Base-by-base conservation (phyloP, 2,113 vertebrate genomes). In the Forbesichthys agassizii region DNA sequence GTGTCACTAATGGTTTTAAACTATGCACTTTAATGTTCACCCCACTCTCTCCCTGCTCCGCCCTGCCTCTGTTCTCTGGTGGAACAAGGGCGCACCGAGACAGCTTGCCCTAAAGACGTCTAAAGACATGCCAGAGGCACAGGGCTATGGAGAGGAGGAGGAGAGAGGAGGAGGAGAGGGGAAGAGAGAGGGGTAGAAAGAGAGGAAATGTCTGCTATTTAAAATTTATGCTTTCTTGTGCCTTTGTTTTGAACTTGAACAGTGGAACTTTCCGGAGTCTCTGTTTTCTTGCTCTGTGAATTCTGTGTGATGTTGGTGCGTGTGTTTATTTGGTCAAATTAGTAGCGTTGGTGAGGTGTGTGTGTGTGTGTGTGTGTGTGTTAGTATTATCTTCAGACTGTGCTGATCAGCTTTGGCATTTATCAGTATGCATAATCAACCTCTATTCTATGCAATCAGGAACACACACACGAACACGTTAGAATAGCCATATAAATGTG, bases 171-270 rank as follows among this genome's bases (percentile, higher is more conserved):
- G 82, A 86, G 85, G 86, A 90, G 95, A 94, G 93, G 94, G 49
- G 18, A 55, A 70, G 52, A 91, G 86, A 88, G 86, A 88, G 66
- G 86, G 86, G 85, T 77, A 81, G 88, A 90, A 86, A 87, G 88
- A 82, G 82, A 87, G 86, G 88, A 96, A 96, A 98, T 90, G 94
- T 92, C 92, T 94, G 91, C 91, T 98, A 96, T 98, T 98, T 98
- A 99, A 98, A 99, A 98, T 99, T 97, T 98, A 98, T 98, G 96
- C 94, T 95, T 94, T 84, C 92, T 95, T 93, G 94, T 95, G 97
- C 93, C 97, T 99, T 99, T 99, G 96, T 98, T 97, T 96, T 98
- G 96, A 98, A 98, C 96, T 97, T 98, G 96, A 98, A 95, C 93
- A 95, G 90, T 84, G 91, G 91, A 96, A 96, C 90, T 94, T 93